Base-by-base conservation (phyloP, 1,140 invertebrate species). In the Musca vetustissima region DNA sequence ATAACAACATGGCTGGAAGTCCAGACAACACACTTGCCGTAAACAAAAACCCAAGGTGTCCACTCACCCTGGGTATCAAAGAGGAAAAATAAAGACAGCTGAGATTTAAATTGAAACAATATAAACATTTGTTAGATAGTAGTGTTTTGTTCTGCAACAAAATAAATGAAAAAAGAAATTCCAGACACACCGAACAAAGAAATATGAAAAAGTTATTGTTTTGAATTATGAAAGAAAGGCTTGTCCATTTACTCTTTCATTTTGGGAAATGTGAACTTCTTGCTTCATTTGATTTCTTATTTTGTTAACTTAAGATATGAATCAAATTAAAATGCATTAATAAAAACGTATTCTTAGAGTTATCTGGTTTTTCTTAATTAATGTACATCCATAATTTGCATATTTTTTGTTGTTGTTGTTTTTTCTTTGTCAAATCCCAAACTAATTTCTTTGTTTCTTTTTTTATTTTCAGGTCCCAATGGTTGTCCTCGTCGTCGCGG, bases 401-500 rank as follows among this genome's bases (percentile, higher is more conserved):
- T 61, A 61, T 61, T 43, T 43, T 32, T 21, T n/a, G n/a, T n/a
- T n/a, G n/a, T n/a, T n/a, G n/a, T 61, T 61, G 55, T 36, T 61
- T 13, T 36, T 19, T 21, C n/a, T 52, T 52, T 4, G 6, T 52
- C 1, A 52, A 52, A 52, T 19, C 0, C 0, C 19, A 52, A 2
- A 19, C 49, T 19, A 52, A 19, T 43, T 43, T 13, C 49, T 19
- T 9, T 19, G 14, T 28, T 28, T 28, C 17, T 59, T 61, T 61
- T 21, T 77, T 85, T 73, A 22, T 64, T 88, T 91, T 73, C 89
- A 95, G 96, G 96, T 84, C 96, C 96, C 36, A 98, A 97, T 82
- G 95, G 95, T 52, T 98, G 96, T 84, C 96, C 96, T 67, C 86
- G 96, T 78, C 89, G 96, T 77, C 88, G 96, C 76, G 96, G 96